phyloP scores from a whole-genome alignment of 2,113 vertebrate species.

The Tragelaphus buxtoni region DNA sequence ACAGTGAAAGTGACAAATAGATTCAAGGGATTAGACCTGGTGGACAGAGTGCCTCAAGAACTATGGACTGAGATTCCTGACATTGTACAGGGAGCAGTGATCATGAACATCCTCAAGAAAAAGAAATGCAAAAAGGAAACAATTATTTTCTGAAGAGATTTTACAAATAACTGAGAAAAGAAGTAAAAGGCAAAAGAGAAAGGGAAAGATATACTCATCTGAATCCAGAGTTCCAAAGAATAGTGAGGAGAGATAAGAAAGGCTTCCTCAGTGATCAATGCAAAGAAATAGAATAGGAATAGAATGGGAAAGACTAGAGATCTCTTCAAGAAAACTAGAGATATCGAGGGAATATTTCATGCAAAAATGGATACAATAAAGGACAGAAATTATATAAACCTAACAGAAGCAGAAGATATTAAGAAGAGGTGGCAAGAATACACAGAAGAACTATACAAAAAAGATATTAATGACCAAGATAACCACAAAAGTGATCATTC shows the following conservation, averaged over 20 bases:
- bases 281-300: not conserved
- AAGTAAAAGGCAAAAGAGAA: not conserved
- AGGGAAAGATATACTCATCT: not conserved
- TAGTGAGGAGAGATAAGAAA: not conserved
- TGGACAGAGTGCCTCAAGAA: not conserved
- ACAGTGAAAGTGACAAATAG: not conserved
- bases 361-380: not conserved
- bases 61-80: not conserved
- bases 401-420: not conserved
- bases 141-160: not conserved
- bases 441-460: not conserved
- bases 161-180: not conserved
- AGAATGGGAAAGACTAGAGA: not conserved
- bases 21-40: not conserved
- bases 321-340: not conserved
- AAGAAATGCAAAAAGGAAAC: not conserved
- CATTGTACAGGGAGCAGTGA: not conserved
- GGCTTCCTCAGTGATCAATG: not conserved
- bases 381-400: not conserved
- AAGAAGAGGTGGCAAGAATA: not conserved
- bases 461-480: too few species aligned
- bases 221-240: not conserved
- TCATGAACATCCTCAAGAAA: not conserved
- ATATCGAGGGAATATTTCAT: not conserved
- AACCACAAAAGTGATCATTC: not conserved